A percentile compares a stretch with the other conserved stretches of the same genome.
Evolutionary conservation across 2,113 vertebrate species (phyloP).

Genomic region (Scartelaos histophorus): DNA sequence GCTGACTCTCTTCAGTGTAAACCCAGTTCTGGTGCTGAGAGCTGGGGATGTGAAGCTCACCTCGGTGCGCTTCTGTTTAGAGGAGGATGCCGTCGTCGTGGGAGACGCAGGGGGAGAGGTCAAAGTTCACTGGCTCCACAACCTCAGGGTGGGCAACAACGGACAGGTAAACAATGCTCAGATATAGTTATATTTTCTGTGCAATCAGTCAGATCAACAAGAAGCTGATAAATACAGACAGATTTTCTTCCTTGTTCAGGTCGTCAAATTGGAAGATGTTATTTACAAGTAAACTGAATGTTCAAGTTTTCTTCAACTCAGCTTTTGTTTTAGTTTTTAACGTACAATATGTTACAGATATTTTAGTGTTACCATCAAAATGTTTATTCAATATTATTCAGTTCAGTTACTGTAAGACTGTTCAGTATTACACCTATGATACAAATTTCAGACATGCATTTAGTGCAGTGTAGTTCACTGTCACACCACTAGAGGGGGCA

Average conservation of each 20-base stretch:
- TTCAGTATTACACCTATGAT: not conserved
- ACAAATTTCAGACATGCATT: not conserved
- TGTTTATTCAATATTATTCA: not conserved
- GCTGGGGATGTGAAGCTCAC: slow-evolving; percentile 74
- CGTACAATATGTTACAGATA: no score
- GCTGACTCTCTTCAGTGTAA: slow-evolving; percentile 66
- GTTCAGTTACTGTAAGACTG: no score
- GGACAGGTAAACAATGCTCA: slow-evolving; percentile 68
- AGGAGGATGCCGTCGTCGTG: slow-evolving; percentile 80
- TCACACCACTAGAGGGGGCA: not conserved
- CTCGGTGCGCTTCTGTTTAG: slow-evolving; percentile 77
- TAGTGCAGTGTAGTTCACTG: not conserved
- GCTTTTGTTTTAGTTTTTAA: no score
- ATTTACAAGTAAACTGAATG: slow-evolving; percentile 17
- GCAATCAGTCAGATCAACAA: no score
- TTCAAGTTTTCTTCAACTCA: no score
- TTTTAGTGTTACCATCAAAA: no score
- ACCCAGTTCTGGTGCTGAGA: slow-evolving; percentile 73
- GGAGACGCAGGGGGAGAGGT: slow-evolving; percentile 85
- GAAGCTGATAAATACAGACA: not conserved
- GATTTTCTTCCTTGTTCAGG: slow-evolving; percentile 24
- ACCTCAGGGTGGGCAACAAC: slow-evolving; percentile 59
- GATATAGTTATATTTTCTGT: not conserved
- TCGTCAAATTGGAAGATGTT: slow-evolving; percentile 28
- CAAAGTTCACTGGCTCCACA: slow-evolving; percentile 77